Base-by-base conservation (phyloP, 2,113 vertebrate genomes). In the Corythaeola cristata region DNA sequence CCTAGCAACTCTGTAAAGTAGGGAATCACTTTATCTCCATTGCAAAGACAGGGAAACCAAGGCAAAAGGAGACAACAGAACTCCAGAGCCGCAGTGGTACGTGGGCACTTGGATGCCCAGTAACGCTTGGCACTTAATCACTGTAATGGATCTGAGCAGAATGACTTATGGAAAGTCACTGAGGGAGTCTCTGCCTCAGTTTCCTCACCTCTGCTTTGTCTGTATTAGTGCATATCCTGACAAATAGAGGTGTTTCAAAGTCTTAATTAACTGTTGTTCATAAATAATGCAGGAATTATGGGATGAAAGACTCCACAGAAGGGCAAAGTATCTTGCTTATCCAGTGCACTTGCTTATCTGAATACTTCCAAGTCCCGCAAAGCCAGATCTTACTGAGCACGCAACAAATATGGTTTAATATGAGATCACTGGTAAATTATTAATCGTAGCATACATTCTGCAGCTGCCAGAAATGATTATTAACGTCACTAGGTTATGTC, bases 291-390 rank as follows among this genome's bases (percentile, higher is more conserved):
- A 7, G 66, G 62, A 37, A 78, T 85, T 35, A 23, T 3, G 33
- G 63, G 72, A 67, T 73, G 60, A 73, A 88, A 58, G 76, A 3
- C 39, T 62, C 37, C 27, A 1, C 28, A 7, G 73, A 0, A 83
- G 95, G 95, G 89, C 95, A 97, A 97, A 97, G 96, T 97, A 92
- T 76, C 26, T 2, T 27, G 4, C 26, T 82, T 32, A 37, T 60
- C 59, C 32, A 7, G 19, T 16, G 9, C 27, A 15, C n/a, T 7
- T 4, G 37, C 58, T 97, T 95, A 97, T 95, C 95, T 82, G 45
- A 23, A 14, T 1, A 3, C 53, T 49, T 64, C 7, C 45, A 15
- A 22, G 69, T 7, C 64, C 62, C 20, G 0, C 66, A 9, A 59
- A 39, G 39, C 49, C 74, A n/a, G 35, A 20, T 21, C 53, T 60